Base-by-base conservation (phyloP, 2,888 invertebrate genomes). In the Lasioglossum vierecki region DNA sequence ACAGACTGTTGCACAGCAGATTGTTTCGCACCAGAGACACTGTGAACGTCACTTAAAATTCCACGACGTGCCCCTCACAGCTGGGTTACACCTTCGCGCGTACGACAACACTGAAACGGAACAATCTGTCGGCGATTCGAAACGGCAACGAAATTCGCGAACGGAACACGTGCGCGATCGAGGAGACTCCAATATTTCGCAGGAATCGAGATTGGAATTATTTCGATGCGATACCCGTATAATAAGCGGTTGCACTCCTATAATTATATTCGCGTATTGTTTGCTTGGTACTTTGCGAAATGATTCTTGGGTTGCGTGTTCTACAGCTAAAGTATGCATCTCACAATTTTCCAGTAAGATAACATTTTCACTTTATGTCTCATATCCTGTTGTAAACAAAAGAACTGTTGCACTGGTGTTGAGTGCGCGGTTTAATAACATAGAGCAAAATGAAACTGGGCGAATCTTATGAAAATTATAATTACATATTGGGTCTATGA, bases 11-110 rank as follows among this genome's bases (percentile, higher is more conserved):
- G 73, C 86, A 82, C 89, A 75, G 66, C 57, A 83, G 78, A 84
- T n/a, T 66, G 81, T 78, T 82, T 83, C 49, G 75, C 89, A 89
- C 83, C 81, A 84, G 80, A 49, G 76, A 46, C 89, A 89, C 89
- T 75, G 66, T 26, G 30, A 76, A 76, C 22, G 76, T 49, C 80
- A 72, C 83, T 83, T 79, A 41, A 57, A 63, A 80, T 68, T 79
- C 74, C 53, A 35, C 73, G 75, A 75, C 57, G 63, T 63, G 76
- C 80, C 74, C 39, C 22, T 72, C 35, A 57, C 75, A 13, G 60
- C 35, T 49, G 41, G 6, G 18, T 35, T 9, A 46, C 72, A 63
- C 41, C 66, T 49, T n/a, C 26, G 18, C 68, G 68, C 22, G 63
- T 18, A 68, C 68, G 35, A 71, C 35, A 41, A 26, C 82, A 72